Base-by-base conservation (phyloP, 2,797 vertebrate genomes). In the Cacajao melanocephalus region DNA sequence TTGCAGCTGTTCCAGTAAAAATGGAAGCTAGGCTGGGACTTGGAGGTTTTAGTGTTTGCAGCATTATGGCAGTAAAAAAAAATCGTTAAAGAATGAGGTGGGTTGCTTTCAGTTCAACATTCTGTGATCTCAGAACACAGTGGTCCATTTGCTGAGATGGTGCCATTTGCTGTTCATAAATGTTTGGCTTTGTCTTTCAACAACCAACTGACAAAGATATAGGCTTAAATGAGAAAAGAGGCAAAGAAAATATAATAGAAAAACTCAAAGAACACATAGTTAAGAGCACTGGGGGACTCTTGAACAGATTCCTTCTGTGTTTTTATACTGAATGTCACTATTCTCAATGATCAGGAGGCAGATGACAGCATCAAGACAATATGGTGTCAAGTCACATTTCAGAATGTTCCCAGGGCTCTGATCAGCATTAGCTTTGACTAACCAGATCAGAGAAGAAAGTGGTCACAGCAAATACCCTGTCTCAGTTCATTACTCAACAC, bases 401-500 rank as follows among this genome's bases (percentile, higher is more conserved):
- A 90, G 95, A 91, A 88, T 36, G 75, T 93, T 67, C 96, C 88
- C 79, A 24, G 85, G 75, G 94, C 92, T 98, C 96, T 88, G 97
- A 93, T 84, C 84, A 91, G 98, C 97, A 96, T 78, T 73, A 79
- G 94, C 81, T 90, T 90, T 98, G 93, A 97, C 96, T 98, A 98
- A 98, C 96, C 96, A 98, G 98, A 98, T 98, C 97, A 98, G 83
- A 98, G 91, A 50, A 91, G 98, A 98, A 97, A 96, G 58, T 1
- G 94, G 98, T 98, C 98, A 98, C 98, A 98, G 98, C 98, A 99
- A 98, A 99, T 97, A 98, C 98, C 98, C 97, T 98, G 98, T 98
- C 98, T 98, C 82, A 81, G 98, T 98, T 98, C 98, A 99, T 99
- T 99, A 99, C 98, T 98, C 98, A 98, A 98, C 98, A 99, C 98